Base-by-base conservation (phyloP, 2,888 invertebrate species). In the Mechanitis mazaeus region DNA sequence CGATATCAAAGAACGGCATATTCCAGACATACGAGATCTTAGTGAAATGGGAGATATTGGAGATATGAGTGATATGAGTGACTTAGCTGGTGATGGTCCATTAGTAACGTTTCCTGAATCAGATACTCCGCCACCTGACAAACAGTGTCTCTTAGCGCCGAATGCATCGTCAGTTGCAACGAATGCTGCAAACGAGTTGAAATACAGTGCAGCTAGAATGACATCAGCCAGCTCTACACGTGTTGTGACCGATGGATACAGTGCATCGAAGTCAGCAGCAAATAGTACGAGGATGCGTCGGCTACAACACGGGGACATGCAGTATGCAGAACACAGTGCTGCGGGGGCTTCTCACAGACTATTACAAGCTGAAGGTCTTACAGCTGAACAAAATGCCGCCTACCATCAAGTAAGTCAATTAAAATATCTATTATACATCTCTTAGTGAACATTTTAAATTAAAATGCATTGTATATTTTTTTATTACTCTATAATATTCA, bases 381-480 rank as follows among this genome's bases (percentile, higher is more conserved):
- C 95, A 33, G 94, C 96, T 1, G 96, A 97, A 85, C 95, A 96
- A 83, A 95, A 95, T 78, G 94, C 95, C 69, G 94, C 96, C 64
- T 92, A 94, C 70, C 93, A 95, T 71, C 95, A 96, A 93, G 96
- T 96, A 84, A 84, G 84, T 77, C 28, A 50, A 50, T 9, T 11
- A 4, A 7, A 9, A 63, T 55, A 56, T 20, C 57, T 64, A 38
- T 53, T 42, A 56, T 11, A n/a, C 7, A 54, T 38, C 42, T 47
- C 33, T 33, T 47, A 42, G 42, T 33, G 42, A 42, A 55, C 7
- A 54, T 28, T 42, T 60, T 12, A 1, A 38, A 45, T 11, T 54
- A 11, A 35, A 35, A 6, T 35, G 35, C 6, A 35, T 35, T 28
- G 31, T 42, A 42, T 20, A 20, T 55, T 33, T 38, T n/a, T 28